A percentile compares a stretch with the other conserved stretches of the same genome.
Conservation (phyloP, 2,888 invertebrate species). For the Labia minor region DNA sequence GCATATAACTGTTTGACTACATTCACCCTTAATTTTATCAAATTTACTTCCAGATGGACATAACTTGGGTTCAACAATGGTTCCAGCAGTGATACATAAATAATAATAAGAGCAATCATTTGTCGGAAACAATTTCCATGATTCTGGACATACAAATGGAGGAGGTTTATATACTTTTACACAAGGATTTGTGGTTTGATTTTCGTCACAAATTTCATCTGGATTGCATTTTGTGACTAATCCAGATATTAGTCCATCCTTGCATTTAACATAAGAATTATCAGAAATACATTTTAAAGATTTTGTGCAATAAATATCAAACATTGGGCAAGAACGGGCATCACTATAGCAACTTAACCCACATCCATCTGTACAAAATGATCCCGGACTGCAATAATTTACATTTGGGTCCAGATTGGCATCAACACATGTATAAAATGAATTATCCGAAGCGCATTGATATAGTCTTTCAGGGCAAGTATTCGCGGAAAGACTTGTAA, state of each 20-base stretch:
- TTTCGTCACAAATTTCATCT: background rate
- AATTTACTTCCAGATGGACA: background rate
- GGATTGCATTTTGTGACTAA: background rate
- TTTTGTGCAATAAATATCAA: background rate
- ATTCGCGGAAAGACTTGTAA: background rate
- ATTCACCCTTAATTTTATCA: background rate
- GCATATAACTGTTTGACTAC: background rate
- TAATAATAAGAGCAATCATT: background rate
- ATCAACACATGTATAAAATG: background rate
- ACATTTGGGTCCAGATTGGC: background rate
- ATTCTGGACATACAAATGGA: background rate
- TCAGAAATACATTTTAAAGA: background rate
- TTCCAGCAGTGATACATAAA: background rate
- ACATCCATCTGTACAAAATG: background rate
- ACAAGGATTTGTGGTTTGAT: background rate
- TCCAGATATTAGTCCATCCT: background rate
- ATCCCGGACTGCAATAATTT: background rate
- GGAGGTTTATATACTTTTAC: background rate
- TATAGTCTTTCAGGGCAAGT: background rate
- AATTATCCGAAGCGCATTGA: background rate
- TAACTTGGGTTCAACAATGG: background rate
- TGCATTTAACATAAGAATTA: background rate
- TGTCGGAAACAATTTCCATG: background rate
- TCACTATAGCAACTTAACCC: background rate
- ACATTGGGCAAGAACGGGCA: background rate